These are phyloP conservation scores for Bilobella aurantiaca DNA, from an alignment of 1,140 invertebrate genomes.

Conservation along the genomic window DNA sequence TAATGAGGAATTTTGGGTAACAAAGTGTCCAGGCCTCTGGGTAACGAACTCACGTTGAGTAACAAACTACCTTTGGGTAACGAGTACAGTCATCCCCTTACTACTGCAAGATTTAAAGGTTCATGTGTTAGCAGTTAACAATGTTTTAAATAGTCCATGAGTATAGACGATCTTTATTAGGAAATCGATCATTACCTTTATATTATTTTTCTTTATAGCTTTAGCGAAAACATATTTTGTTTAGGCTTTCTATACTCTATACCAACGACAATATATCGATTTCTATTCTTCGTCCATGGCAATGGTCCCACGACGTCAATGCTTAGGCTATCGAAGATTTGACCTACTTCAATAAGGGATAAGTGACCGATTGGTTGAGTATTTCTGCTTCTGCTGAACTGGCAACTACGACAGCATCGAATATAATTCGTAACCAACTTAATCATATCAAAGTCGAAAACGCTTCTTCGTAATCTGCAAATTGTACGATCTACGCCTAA, in stretches of 20 bases:
- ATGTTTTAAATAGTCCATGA: conserved; percentile 19
- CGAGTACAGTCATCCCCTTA: too few relatives aligned
- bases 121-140: conserved; percentile 29
- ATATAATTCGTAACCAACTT: not conserved
- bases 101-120: too few relatives aligned
- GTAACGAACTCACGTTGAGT: too few relatives aligned
- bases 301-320: not conserved
- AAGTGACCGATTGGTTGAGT: not conserved
- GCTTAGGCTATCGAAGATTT: not conserved
- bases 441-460: not conserved
- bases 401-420: not conserved
- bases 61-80: too few relatives aligned
- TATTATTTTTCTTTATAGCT: conserved; percentile 19
- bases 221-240: conserved; percentile 36
- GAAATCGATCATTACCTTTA: not conserved
- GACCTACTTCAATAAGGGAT: not conserved
- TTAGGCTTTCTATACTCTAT: conserved; percentile 18
- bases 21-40: too few relatives aligned
- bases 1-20: too few relatives aligned
- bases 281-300: not conserved
- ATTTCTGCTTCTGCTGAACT: not conserved
- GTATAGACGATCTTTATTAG: not conserved
- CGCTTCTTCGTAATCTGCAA: not conserved
- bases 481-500: not conserved
- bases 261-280: not conserved